Evolutionary conservation across 1,140 invertebrate species (phyloP), one percentile per base, ranked within the genome.

Genomic region (Reticulitermes speratus): DNA sequence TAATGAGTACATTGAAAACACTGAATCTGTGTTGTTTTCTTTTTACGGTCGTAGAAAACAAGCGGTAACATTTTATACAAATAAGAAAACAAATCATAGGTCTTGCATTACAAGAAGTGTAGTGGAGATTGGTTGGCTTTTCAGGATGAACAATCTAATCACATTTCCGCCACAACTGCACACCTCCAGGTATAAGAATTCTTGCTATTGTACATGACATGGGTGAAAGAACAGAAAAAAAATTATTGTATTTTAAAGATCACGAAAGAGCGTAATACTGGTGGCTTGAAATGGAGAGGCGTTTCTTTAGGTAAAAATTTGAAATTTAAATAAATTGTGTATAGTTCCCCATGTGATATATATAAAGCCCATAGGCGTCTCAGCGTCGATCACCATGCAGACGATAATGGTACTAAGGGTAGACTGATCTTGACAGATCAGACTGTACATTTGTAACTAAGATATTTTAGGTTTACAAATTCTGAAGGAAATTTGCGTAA

Each of bases 261-360:
- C 65, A 75, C 65, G 65, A 75, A 75, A 75, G 0, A 16, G 65
- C 65, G 65, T 75, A 75, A 75, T 75, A 75, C 65, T 75, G 65
- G 65, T 75, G 65, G 65, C 65, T 12, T 75, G 25, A 75, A 75
- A 75, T 75, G 25, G 65, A 75, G n/a, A 75, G 65, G 65, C 65
- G 65, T 75, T 75, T 75, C 65, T 25, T 75, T 30, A 9, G 65
- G 65, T n/a, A 30, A 30, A 30, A 75, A 75, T 75, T 30, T 75
- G 65, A 75, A 75, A 75, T 75, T 75, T 75, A 75, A 75, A 75
- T 75, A 75, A 75, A 75, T n/a, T 75, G 65, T 8, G 65, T 75
- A 75, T 75, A 75, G 65, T 25, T 75, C 65, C 19, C 52, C 59
- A 16, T 19, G 25, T 75, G 65, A 30, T 25, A 30, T n/a, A 75